A percentile compares a stretch with the other conserved stretches of the same genome.
phyloP scores from a whole-genome alignment of 2,797 vertebrate genomes.

The Sebastes glaucus region DNA sequence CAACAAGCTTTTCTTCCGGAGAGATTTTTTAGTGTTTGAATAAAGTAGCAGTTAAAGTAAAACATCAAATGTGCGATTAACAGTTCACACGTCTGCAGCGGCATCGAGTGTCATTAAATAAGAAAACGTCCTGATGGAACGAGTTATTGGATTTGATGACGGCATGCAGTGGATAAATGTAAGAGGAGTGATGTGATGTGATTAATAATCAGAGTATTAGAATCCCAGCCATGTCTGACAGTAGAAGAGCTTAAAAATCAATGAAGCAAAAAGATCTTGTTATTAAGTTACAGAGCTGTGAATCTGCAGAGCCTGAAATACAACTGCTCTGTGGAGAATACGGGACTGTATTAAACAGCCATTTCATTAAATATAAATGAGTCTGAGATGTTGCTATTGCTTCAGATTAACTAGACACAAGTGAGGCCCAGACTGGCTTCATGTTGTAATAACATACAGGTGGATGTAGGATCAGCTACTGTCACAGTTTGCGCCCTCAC shows the following conservation, averaged over 20 bases:
- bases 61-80: not conserved
- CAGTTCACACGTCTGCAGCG: not conserved
- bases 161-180: not conserved
- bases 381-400: not conserved
- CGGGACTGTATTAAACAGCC: not conserved
- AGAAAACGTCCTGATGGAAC: not conserved
- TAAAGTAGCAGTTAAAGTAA: not conserved
- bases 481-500: not conserved
- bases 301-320: not conserved
- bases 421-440: not conserved
- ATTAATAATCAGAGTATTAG: not conserved
- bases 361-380: conserved; percentile 16
- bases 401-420: not conserved
- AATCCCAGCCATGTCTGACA: not conserved
- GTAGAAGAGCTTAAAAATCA: not conserved
- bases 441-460: not conserved
- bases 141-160: not conserved
- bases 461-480: not conserved
- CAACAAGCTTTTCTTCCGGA: not conserved
- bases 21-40: not conserved
- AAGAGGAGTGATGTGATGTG: not conserved
- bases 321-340: conserved; percentile 5
- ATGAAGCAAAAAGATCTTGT: not conserved
- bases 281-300: not conserved
- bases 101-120: not conserved